phyloP scores from a whole-genome alignment of 2,888 invertebrate species.

The Dicyrtomina minuta region DNA sequence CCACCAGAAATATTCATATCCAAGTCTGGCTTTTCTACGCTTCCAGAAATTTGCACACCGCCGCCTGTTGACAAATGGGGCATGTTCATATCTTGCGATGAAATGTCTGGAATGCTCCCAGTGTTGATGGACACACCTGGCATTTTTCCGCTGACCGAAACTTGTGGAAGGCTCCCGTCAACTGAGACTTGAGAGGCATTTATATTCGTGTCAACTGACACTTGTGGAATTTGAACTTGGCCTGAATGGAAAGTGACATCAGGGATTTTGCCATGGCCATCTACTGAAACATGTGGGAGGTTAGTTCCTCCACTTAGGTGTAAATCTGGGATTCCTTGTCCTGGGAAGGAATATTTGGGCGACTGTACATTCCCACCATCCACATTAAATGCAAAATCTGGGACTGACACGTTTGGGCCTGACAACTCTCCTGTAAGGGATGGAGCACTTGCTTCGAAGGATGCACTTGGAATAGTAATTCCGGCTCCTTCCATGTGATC shows the following conservation, averaged over 20 bases:
- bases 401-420: not conserved
- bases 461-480: not conserved
- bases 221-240: conserved; percentile 1
- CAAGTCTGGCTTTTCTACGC: not conserved
- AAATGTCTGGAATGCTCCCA: not conserved
- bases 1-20: not conserved
- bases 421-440: too few species aligned
- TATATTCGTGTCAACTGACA: too few species aligned
- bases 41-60: not conserved
- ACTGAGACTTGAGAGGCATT: too few species aligned
- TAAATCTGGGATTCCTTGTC: too few species aligned
- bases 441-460: not conserved
- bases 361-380: too few species aligned
- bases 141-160: not conserved
- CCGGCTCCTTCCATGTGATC: not conserved
- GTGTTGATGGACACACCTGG: too few species aligned
- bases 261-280: conserved; percentile 9
- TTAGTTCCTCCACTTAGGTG: too few species aligned
- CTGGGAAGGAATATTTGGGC: too few species aligned
- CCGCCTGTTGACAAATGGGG: too few species aligned
- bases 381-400: too few species aligned
- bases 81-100: too few species aligned
- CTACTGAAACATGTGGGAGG: not conserved
- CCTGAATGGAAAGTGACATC: not conserved
- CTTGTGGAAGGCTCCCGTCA: not conserved